Evolutionary conservation across 2,888 invertebrate species (phyloP), one percentile per base, ranked within the genome.

Genomic region (Eilema caniola): DNA sequence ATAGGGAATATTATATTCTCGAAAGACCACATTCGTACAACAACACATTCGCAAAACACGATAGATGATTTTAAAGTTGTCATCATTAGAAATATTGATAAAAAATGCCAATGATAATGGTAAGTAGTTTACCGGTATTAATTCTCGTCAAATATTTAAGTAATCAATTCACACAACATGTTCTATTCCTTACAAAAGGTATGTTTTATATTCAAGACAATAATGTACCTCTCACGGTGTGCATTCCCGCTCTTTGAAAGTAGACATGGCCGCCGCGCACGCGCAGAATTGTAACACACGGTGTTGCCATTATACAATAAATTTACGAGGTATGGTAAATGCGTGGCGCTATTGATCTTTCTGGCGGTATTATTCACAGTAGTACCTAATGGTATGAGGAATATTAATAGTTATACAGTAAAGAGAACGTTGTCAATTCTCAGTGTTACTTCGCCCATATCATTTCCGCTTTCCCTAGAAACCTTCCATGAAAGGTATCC

Each of bases 231-330:
- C 82, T 77, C 83, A 83, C 80, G 80, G 75, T 74, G 62, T 56
- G 72, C 67, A 70, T 81, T 81, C 82, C 79, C 73, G 83, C 82
- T 75, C 80, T 83, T 82, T 83, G 77, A 81, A 83, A 81, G 80
- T 74, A 72, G 79, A 81, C 71, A 86, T 85, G 85, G 82, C 80
- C 79, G 75, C 70, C 69, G 67, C 76, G 78, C 85, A 74, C 79
- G 81, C 76, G 71, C 72, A 76, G 79, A 84, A 80, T 85, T 76
- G 78, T 80, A 79, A 82, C 83, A 70, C 75, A 71, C 72, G 63
- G 73, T 69, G 79, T 75, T 83, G 66, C 81, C 80, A 81, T 79
- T 67, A 66, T 63, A 79, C 69, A 79, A 75, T 83, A 74, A 53
- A 72, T 31, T 57, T 37, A 70, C 23, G 41, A 41, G 57, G 66